Base-by-base conservation (phyloP, 2,888 invertebrate species). In the Harpagoxenus sublaevis region DNA sequence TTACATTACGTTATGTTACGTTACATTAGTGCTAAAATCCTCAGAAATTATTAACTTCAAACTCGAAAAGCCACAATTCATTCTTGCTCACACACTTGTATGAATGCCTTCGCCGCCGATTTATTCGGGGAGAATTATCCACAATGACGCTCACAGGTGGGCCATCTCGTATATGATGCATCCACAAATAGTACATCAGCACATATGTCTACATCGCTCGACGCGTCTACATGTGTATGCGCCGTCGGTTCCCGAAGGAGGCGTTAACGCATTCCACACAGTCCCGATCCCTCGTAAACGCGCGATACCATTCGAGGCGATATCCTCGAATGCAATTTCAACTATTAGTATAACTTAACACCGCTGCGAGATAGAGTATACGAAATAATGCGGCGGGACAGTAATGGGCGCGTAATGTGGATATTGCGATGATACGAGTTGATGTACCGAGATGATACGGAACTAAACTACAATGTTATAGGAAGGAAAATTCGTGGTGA, bases 71-170 rank as follows among this genome's bases (percentile, higher is more conserved):
- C 45, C 42, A 12, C 23, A 45, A 78, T 70, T 68, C 10, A n/a
- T 68, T 45, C 51, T 53, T 18, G n/a, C 10, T 18, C 3, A 48
- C 3, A 48, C 28, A 42, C 23, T 60, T 23, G 2, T 18, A 12
- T 8, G 31, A 39, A 51, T 51, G 48, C 39, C 23, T 79, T 79
- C 57, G 28, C 18, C 53, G 28, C 6, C 51, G 87, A 83, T 78
- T 84, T 86, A 87, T 83, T 81, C 79, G 70, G 3, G 31, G 74
- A 73, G 79, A 87, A 87, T 87, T 83, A 84, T 84, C 65, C 71
- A 62, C 65, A 71, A 75, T 39, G 35, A 68, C 83, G 84, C 74
- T 84, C 85, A 78, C 89, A 86, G 86, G 83, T 88, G 85, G 86
- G 84, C 83, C 79, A 84, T 86, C 73, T 70, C 70, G 42, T 31